Evolutionary conservation across 2,888 invertebrate genomes (phyloP), one percentile per base, ranked within the genome.

Genomic region (Drosophila quinaria): DNA sequence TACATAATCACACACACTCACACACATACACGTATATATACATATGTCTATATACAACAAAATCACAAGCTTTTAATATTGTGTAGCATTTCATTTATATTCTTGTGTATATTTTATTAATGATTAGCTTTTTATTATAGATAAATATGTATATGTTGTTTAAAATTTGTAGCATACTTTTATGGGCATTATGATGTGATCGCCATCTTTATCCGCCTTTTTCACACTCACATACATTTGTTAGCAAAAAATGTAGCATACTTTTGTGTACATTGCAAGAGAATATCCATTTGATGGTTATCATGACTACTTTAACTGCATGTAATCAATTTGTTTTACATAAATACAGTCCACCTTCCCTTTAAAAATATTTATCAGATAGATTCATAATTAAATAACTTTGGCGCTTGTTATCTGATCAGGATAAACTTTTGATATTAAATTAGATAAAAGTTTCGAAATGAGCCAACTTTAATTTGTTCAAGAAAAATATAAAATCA

Each of bases 1-100:
- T 74, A 85, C 65, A 52, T 63, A 35, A 60, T 11, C 19, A 17
- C 44, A 49, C 39, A 66, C 47, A 17, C 25, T 29, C 50, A 17
- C 41, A 66, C 63, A 63, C 15, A 31, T 2, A 58, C 39, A 65
- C 47, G 54, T 25, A 46, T 39, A 35, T 47, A 54, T 31, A 51
- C 25, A 33, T 15, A 11, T 19, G 29, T 31, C 39, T 19, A 63
- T 10, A 52, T 6, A 35, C 4, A 22, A 3, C 22, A 2, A 25
- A 5, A 59, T 37, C 59, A 22, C 41, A 39, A 10, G 39, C 47
- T 49, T 56, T 56, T 50, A 19, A 42, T 50, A 47, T 29, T 29
- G 29, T 17, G 9, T 25, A 37, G 13, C 1, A n/a, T 19, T 47
- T 4, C 15, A 35, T 25, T 35, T 33, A 13, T 25, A 25, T 3